Conservation (phyloP, 2,797 vertebrate genomes). For the Passerculus sandwichensis region DNA sequence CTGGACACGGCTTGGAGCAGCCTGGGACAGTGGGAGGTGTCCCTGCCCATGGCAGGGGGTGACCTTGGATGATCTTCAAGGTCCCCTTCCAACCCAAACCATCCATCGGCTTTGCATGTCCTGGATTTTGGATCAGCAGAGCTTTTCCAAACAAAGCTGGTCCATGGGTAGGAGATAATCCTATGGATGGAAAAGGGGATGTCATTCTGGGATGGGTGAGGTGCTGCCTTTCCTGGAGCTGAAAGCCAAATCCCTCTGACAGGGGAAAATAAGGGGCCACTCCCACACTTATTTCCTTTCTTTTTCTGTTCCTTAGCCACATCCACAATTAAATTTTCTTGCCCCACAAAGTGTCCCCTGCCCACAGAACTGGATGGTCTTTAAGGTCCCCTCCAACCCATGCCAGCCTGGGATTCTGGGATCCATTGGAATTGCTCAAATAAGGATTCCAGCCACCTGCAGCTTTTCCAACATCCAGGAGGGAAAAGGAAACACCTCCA, state of each 20-base stretch:
- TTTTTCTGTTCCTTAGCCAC: not conserved
- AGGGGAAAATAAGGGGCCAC: not conserved
- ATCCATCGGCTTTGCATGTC: not conserved
- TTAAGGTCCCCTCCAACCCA: not conserved
- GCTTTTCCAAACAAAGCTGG: rapidly evolving
- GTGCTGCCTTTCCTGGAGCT: too few species aligned
- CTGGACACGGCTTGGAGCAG: rapidly evolving
- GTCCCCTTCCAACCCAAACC: too few species aligned
- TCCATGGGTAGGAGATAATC: not conserved
- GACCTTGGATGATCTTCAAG: not conserved
- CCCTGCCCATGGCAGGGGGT: not conserved
- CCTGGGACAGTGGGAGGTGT: rapidly evolving
- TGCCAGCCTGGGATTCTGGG: not conserved
- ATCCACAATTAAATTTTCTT: not conserved
- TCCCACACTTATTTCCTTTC: rapidly evolving
- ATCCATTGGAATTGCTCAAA: rapidly evolving
- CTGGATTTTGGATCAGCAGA: not conserved
- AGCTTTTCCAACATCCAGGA: not conserved
- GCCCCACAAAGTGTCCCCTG: not conserved
- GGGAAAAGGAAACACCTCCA: not conserved
- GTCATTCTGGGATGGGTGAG: not conserved
- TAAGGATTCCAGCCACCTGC: not conserved
- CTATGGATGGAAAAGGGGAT: not conserved
- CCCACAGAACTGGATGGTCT: too few species aligned
- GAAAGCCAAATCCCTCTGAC: not conserved